Evolutionary conservation across 2,888 invertebrate genomes (phyloP), one percentile per base, ranked within the genome.

Genomic region (Maniola hyperantus): DNA sequence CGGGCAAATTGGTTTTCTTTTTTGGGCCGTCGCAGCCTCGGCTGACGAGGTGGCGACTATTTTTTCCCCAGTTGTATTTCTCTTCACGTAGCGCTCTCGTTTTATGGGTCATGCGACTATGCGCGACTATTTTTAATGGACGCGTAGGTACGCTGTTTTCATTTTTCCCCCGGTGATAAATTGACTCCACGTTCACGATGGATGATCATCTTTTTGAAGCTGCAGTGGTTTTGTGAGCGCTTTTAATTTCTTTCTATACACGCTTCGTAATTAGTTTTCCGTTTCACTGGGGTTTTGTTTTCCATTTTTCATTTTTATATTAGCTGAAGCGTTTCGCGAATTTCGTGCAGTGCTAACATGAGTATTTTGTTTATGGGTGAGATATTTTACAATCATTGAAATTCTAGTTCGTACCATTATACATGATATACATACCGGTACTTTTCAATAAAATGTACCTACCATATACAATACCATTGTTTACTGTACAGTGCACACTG

Each of bases 91-190:
- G 86, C 85, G 83, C 86, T 82, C 88, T 82, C 89, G 87, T 91
- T 91, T 91, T 91, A 90, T 91, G 91, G 92, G 92, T 92, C 91
- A 92, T 88, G 84, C 84, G 87, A 89, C 89, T 90, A 89, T 89
- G 87, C 83, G 88, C 85, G 85, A 91, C 91, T 91, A 91, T 91
- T 92, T 92, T 91, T 91, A 91, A 91, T 90, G 89, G 89, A 86
- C 82, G 80, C 76, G 77, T 76, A 79, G 77, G 70, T 72, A 78
- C 80, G 78, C 78, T 83, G 85, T 89, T 91, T 89, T 91, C 88
- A 90, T 91, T 90, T 91, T 89, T 84, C 77, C 81, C 80, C 79
- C 76, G 75, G 85, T 91, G 91, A 91, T 91, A 91, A 91, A 91
- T 91, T 91, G 90, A 90, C 89, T 89, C 85, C 80, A 84, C 84